Conservation (phyloP, 2,113 vertebrate species). For the Piaya cayana region DNA sequence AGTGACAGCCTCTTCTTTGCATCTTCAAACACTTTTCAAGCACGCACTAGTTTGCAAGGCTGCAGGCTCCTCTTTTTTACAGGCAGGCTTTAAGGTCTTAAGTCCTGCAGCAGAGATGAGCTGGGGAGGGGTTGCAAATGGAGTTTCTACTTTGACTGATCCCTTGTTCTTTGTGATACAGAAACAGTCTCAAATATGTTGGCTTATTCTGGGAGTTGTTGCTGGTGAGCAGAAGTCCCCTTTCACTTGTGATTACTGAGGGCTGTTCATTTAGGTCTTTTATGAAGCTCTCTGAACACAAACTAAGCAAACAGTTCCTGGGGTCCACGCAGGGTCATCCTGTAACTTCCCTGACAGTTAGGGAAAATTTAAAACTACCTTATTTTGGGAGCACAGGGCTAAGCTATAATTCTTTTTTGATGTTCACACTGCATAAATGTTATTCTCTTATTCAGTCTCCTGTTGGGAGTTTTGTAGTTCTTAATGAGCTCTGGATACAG, state of each 20-base stretch:
- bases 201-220: not conserved
- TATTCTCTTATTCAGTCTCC: not conserved
- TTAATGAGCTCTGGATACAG: not conserved
- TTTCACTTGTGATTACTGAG: not conserved
- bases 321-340: not conserved
- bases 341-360: not conserved
- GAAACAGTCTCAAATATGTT: not conserved
- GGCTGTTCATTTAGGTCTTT: not conserved
- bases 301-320: not conserved
- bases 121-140: not conserved
- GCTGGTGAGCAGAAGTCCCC: not conserved
- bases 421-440: not conserved
- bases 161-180: not conserved
- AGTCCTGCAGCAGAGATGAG: not conserved
- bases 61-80: not conserved
- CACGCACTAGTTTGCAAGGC: not conserved
- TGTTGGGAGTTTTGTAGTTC: not conserved
- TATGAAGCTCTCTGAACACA: not conserved
- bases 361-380: not conserved
- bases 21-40: conserved; percentile 15
- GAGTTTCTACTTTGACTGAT: not conserved
- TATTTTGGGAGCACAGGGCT: not conserved
- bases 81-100: not conserved
- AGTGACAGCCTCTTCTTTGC: conserved; percentile 6
- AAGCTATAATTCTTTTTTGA: not conserved